A percentile compares a stretch with the other conserved stretches of the same genome.
Conservation (phyloP, 2,797 vertebrate species). For the Kryptolebias ocellatus region DNA sequence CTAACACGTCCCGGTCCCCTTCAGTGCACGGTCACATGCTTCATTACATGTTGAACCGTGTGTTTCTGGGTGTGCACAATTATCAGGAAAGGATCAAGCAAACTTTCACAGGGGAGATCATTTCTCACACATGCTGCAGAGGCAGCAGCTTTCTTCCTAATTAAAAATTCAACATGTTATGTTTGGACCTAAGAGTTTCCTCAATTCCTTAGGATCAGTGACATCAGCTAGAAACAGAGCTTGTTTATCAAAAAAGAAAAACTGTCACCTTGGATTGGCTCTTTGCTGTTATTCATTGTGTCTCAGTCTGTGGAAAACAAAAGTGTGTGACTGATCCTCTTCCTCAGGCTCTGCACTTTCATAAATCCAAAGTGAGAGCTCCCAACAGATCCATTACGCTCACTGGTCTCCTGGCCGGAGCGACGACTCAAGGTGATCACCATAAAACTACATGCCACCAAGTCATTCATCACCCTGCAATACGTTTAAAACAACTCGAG, state of each 20-base stretch:
- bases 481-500: constrained; percentile 67
- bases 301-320: constrained; percentile 69
- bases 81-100: constrained; percentile 26
- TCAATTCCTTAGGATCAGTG: constrained; percentile 23
- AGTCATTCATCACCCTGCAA: constrained; percentile 65
- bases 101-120: constrained; percentile 17
- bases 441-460: constrained; percentile 78
- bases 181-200: constrained; percentile 17
- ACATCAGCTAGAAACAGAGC: constrained; percentile 25
- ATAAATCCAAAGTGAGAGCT: constrained; percentile 87
- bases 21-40: constrained; percentile 45
- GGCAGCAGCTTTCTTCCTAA: constrained; percentile 20
- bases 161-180: constrained; percentile 16
- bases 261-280: constrained; percentile 81
- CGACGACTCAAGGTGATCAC: constrained; percentile 85
- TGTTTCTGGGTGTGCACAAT: constrained; percentile 12
- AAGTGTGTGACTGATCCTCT: constrained; percentile 81
- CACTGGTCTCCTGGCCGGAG: constrained; percentile 87
- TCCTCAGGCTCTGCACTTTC: constrained; percentile 66
- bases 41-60: constrained; percentile 23
- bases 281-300: constrained; percentile 78
- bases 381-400: constrained; percentile 87
- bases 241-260: constrained; percentile 73
- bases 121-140: constrained; percentile 8
- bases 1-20: constrained; percentile 50